These are phyloP conservation scores for Wiebesia pumilae DNA, from an alignment of 1,140 invertebrate species.

Conservation along the genomic window DNA sequence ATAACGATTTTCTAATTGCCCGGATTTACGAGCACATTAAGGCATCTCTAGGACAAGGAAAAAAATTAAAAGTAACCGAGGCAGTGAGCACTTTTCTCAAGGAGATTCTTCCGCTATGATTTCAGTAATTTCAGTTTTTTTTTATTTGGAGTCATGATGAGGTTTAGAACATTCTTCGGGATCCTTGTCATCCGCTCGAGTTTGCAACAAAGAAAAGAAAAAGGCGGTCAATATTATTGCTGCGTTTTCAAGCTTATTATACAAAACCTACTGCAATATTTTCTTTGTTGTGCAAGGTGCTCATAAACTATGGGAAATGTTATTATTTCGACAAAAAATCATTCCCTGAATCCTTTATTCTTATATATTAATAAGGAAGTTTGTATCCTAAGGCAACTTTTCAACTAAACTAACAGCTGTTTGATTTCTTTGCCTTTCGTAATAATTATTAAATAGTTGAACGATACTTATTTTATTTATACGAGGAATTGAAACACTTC, in stretches of 20 bases:
- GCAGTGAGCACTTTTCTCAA: slow-evolving; percentile 51
- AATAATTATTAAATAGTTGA: no score
- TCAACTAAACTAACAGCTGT: not conserved
- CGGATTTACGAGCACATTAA: slow-evolving; percentile 62
- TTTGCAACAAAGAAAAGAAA: slow-evolving; percentile 24
- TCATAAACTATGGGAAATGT: not conserved
- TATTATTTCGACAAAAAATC: not conserved
- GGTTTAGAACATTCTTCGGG: slow-evolving; percentile 22
- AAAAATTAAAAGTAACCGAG: slow-evolving; percentile 33
- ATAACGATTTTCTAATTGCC: slow-evolving; percentile 62
- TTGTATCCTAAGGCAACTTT: not conserved
- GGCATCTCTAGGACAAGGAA: slow-evolving; percentile 39
- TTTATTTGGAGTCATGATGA: not conserved
- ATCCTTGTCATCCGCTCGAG: slow-evolving; percentile 29
- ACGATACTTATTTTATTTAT: no score
- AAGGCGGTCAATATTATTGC: not conserved
- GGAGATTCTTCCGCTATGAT: slow-evolving; percentile 46
- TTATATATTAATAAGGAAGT: not conserved
- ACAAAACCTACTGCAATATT: not conserved
- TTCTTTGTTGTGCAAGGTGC: not conserved
- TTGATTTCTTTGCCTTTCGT: not conserved
- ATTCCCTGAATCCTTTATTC: not conserved
- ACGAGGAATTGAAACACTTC: no score
- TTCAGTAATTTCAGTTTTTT: slow-evolving; percentile 16
- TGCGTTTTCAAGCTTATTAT: slow-evolving; percentile 21